Evolutionary conservation across 2,797 vertebrate genomes (phyloP), one percentile per base, ranked within the genome.

Genomic region (Parauchenoglanis punctatus): DNA sequence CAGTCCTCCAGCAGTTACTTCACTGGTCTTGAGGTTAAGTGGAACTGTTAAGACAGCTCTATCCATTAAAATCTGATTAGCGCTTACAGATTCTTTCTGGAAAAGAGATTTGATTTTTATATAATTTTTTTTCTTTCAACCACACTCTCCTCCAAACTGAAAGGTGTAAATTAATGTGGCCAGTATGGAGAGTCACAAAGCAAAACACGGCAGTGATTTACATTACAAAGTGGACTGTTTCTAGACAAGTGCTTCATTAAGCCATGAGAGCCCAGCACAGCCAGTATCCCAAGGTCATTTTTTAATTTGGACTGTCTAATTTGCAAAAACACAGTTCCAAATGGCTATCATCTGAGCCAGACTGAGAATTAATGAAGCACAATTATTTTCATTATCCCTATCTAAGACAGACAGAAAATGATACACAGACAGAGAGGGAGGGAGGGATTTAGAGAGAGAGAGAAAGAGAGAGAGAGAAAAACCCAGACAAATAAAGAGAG

Each of bases 261-360:
- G 94, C 93, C 92, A 96, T 88, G 94, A 96, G 94, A 96, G 95
- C 95, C 95, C 95, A 96, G 95, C 95, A 94, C 95, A 93, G 94
- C 95, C 95, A 96, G 96, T 95, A 96, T 96, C 97, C 97, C 97
- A 97, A 99, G 98, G 98, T 99, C 97, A 98, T 96, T 97, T 98
- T 83, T 97, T 98, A 97, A 99, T 98, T 99, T 98, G 97, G 97
- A 96, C 96, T 91, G 95, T 94, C 97, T 98, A 99, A 99, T 99
- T 99, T 97, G 97, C 97, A 98, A 98, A 98, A 98, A 98, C 97
- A 97, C 96, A 96, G 96, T 97, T 98, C 96, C 97, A 97, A 98
- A 98, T 97, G 97, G 96, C 96, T 97, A 97, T 98, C 97, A 98
- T 97, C 96, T 97, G 81, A 97, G 95, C 96, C 96, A 96, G 97